These are phyloP conservation scores for Oreortyx pictus DNA, from an alignment of 2,797 vertebrate species.

Conservation along the genomic window DNA sequence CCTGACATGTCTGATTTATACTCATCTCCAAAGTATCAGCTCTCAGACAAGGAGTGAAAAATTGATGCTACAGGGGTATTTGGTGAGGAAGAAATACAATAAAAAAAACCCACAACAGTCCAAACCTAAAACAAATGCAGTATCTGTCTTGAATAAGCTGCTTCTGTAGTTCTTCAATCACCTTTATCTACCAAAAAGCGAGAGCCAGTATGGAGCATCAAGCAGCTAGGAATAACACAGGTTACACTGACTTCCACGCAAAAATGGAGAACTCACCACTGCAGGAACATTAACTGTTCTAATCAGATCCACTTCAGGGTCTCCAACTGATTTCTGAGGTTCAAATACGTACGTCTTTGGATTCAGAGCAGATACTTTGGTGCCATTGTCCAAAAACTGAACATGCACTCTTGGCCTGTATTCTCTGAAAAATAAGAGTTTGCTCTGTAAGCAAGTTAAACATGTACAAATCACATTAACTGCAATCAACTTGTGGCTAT, in stretches of 20 bases:
- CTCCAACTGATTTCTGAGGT: conserved; percentile 86
- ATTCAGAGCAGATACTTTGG: conserved; percentile 88
- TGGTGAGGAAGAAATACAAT: background rate
- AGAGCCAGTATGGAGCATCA: background rate
- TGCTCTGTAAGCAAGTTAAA: background rate
- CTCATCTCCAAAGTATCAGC: background rate
- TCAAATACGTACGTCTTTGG: conserved; percentile 92
- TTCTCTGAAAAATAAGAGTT: conserved; percentile 83
- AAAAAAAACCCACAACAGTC: background rate
- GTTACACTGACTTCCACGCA: background rate
- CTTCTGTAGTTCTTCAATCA: background rate
- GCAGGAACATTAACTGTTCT: conserved; percentile 92
- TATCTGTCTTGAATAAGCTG: background rate
- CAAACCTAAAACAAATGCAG: background rate
- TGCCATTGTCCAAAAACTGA: conserved; percentile 88
- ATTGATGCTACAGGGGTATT: background rate
- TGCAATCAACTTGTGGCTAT: background rate
- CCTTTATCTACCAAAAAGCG: background rate
- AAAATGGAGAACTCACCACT: conserved; percentile 83
- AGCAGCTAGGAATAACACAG: background rate
- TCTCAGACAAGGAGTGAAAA: background rate
- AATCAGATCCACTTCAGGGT: conserved; percentile 86
- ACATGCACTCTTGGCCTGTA: conserved; percentile 88
- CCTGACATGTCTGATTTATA: background rate
- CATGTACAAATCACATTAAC: background rate